Evolutionary conservation across 1,140 invertebrate species (phyloP), one percentile per base, ranked within the genome.

Genomic region (Branchinecta lindahli): DNA sequence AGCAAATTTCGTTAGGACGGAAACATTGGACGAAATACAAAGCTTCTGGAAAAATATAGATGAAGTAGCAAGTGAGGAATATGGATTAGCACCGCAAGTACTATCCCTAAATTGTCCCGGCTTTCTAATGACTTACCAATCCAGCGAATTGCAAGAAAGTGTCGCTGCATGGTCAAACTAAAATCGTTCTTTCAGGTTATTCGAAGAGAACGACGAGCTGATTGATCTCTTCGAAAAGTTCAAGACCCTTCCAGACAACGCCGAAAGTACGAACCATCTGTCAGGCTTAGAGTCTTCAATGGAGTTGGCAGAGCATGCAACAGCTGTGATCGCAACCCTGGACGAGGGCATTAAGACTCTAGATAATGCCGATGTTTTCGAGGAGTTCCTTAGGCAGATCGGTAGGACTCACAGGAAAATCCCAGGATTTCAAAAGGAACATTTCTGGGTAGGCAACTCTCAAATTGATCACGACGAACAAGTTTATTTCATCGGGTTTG

Each of bases 271-370:
- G 66, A 84, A 85, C 73, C 90, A 87, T 71, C 18, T 61, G 6
- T 61, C 52, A 15, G 52, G 52, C 18, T 20, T 61, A 12, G 52
- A 61, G 18, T 78, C 75, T 21, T 61, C 52, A 61, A 83, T 87
- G 80, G 89, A 91, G 79, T 79, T 95, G 44, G 87, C 87, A 8
- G 88, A 92, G 75, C 92, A 95, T 75, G 92, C 91, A 15, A 86
- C 85, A 70, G 88, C 87, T 74, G 91, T 95, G 10, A 94, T 95
- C 91, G 85, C 84, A 72, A 91, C 91, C 3, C 79, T 95, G 68
- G 80, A 82, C 72, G 81, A 93, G 76, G 88, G 88, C 46, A 94
- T 94, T 78, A 88, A 88, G 75, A 85, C 86, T 44, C 82, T 94
- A 68, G 90, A 93, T 75, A 86, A 92, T 75, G 83, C 91, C 74